Percentiles rank a stretch among this genome's conserved stretches.
Conservation (phyloP, 2,888 invertebrate species). For the Cataglyphis rosenhaueri region DNA sequence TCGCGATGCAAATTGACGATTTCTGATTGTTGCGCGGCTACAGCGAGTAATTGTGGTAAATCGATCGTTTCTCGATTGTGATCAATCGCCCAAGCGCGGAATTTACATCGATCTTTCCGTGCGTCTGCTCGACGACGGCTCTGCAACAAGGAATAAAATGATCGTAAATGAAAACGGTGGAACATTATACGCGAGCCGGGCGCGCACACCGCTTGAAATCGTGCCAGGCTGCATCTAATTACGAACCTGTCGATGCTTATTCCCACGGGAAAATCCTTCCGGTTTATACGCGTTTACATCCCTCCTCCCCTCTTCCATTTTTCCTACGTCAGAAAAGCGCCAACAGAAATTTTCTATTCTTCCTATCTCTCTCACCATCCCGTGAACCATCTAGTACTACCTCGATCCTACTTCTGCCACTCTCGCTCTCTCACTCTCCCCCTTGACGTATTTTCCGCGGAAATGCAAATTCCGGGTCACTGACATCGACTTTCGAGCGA, state of each 20-base stretch:
- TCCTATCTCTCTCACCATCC: conserved; percentile 32
- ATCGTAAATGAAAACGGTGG: conserved; percentile 44
- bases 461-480: conserved; percentile 78
- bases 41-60: conserved; percentile 38
- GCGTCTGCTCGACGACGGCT: not conserved
- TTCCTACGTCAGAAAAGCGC: conserved; percentile 58
- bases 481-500: conserved; percentile 73
- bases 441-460: conserved; percentile 70
- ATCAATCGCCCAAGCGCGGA: conserved; percentile 22
- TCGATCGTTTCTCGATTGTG: conserved; percentile 41
- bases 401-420: conserved; percentile 5
- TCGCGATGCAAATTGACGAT: not conserved
- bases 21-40: not conserved
- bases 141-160: conserved; percentile 31
- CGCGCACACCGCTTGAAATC: conserved; percentile 45
- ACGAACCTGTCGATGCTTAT: conserved; percentile 67
- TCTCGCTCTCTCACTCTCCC: conserved; percentile 26
- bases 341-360: conserved; percentile 64
- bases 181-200: not conserved
- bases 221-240: conserved; percentile 70
- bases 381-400: conserved; percentile 31
- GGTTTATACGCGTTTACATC: conserved; percentile 51
- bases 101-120: conserved; percentile 25
- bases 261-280: conserved; percentile 61
- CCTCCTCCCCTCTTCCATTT: not conserved